Evolutionary conservation across 2,797 vertebrate genomes (phyloP).

Genomic region (Ataeniobius toweri): DNA sequence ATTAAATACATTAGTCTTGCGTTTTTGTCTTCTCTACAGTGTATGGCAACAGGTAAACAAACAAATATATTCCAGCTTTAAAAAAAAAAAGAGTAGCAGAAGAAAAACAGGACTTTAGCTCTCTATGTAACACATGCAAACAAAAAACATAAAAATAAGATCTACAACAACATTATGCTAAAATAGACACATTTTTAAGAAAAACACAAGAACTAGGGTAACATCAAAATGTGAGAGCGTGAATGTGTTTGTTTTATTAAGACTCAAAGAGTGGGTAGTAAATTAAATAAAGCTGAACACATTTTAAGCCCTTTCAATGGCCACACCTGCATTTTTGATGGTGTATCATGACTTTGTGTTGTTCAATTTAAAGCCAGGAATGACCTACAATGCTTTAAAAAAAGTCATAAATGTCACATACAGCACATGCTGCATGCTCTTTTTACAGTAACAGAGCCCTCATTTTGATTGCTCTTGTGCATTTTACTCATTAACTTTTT

Average conservation of each 20-base stretch:
- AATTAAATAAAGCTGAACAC: conserved; percentile 12
- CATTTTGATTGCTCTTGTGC: conserved; percentile 12
- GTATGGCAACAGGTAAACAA: neutral
- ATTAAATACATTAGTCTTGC: neutral
- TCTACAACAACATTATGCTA: conserved; percentile 14
- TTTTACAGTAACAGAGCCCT: neutral
- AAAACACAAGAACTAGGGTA: conserved; percentile 20
- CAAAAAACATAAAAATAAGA: conserved; percentile 22
- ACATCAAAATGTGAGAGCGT: conserved; percentile 16
- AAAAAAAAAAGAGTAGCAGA: conserved; percentile 15
- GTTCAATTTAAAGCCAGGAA: conserved; percentile 11
- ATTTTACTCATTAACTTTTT: conserved; percentile 11
- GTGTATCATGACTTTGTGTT: neutral
- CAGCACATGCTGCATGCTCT: neutral
- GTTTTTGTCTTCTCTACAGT: conserved; percentile 3
- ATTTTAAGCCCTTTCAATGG: neutral
- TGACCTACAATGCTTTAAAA: neutral
- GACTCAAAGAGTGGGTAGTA: neutral
- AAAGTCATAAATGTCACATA: neutral
- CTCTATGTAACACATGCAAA: conserved; percentile 55
- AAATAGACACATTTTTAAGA: neutral
- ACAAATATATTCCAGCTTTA: neutral
- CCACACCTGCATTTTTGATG: neutral
- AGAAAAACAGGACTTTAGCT: conserved; percentile 48
- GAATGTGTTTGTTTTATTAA: neutral